A percentile compares a stretch with the other conserved stretches of the same genome.
Evolutionary conservation across 2,888 invertebrate genomes (phyloP).

Genomic region (Panopea generosa): DNA sequence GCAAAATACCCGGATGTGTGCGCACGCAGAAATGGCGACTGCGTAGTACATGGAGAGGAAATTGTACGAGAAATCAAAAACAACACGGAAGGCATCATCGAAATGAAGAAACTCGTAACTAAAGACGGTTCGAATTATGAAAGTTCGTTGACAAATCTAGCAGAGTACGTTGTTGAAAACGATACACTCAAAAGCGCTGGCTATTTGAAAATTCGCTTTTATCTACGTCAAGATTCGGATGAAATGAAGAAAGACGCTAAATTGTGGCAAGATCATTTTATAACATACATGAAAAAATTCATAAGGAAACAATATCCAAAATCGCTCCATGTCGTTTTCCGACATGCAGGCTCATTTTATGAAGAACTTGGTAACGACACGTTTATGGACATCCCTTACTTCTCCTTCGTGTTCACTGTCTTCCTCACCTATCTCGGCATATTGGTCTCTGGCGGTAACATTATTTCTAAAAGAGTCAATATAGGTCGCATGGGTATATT

Average conservation of each 20-base stretch:
- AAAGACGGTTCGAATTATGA: slow-evolving; percentile 14
- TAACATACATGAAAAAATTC: slow-evolving; percentile 39
- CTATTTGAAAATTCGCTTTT: slow-evolving; percentile 42
- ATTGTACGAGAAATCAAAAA: slow-evolving; percentile 23
- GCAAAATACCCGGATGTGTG: slow-evolving; percentile 38
- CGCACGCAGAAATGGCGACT: slow-evolving; percentile 35
- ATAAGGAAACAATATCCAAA: slow-evolving; percentile 34
- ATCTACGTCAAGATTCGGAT: slow-evolving; percentile 43
- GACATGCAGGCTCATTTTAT: slow-evolving; percentile 41
- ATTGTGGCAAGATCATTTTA: slow-evolving; percentile 45
- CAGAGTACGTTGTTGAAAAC: slow-evolving; percentile 25
- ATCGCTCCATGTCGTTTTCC: slow-evolving; percentile 29
- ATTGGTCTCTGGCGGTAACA: slow-evolving; percentile 47
- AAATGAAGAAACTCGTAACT: neutral
- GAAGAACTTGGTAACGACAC: slow-evolving; percentile 50
- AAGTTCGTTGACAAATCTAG: slow-evolving; percentile 18
- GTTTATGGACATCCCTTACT: slow-evolving; percentile 44
- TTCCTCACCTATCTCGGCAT: slow-evolving; percentile 50
- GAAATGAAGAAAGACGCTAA: slow-evolving; percentile 22
- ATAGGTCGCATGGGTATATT: slow-evolving; percentile 41
- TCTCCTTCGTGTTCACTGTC: slow-evolving; percentile 49
- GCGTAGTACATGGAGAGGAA: slow-evolving; percentile 41
- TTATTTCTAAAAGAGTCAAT: slow-evolving; percentile 42
- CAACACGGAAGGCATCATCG: slow-evolving; percentile 10
- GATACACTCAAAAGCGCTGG: slow-evolving; percentile 18